A percentile compares a stretch with the other conserved stretches of the same genome.
Evolutionary conservation across 2,113 vertebrate species (phyloP).

Genomic region (Ptyas mucosa): DNA sequence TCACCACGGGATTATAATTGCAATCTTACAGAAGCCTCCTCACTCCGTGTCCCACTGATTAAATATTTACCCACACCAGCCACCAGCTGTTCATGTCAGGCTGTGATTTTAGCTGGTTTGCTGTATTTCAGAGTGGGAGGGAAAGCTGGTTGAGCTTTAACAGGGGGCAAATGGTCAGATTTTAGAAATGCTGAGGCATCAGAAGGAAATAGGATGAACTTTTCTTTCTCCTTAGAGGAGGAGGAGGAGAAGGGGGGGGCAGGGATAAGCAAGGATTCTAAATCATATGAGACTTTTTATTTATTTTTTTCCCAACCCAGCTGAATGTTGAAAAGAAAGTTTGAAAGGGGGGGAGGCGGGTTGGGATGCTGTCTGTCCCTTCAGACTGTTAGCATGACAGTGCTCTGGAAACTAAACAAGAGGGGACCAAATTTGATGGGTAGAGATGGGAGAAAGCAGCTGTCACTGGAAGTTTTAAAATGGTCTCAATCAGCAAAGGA

Average conservation of each 20-base stretch:
- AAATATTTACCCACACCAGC: constrained; percentile 46
- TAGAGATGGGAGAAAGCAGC: not conserved
- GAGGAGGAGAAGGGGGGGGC: not conserved
- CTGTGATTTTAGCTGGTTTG: constrained; percentile 12
- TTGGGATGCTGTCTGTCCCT: not conserved
- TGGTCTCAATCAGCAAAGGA: not conserved
- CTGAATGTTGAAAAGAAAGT: not conserved
- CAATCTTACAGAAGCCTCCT: not conserved
- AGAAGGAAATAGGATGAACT: constrained; percentile 39
- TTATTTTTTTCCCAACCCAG: not conserved
- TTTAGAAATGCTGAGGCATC: constrained; percentile 57
- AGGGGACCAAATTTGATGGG: not conserved
- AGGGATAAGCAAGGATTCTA: not conserved
- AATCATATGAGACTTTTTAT: not conserved
- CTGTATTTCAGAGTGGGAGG: not conserved
- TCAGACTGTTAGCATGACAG: not conserved
- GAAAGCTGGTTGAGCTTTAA: constrained; percentile 60
- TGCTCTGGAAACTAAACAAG: not conserved
- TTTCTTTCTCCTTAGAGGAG: constrained; percentile 38
- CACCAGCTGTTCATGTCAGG: not conserved
- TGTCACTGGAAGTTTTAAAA: not conserved
- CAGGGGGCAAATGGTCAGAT: constrained; percentile 53
- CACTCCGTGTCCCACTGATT: not conserved
- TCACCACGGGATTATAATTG: not conserved
- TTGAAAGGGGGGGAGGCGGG: not conserved